A percentile compares a stretch with the other conserved stretches of the same genome.
These are phyloP conservation scores for Cephus cinctus DNA, from an alignment of 1,140 invertebrate genomes.

Conservation along the genomic window DNA sequence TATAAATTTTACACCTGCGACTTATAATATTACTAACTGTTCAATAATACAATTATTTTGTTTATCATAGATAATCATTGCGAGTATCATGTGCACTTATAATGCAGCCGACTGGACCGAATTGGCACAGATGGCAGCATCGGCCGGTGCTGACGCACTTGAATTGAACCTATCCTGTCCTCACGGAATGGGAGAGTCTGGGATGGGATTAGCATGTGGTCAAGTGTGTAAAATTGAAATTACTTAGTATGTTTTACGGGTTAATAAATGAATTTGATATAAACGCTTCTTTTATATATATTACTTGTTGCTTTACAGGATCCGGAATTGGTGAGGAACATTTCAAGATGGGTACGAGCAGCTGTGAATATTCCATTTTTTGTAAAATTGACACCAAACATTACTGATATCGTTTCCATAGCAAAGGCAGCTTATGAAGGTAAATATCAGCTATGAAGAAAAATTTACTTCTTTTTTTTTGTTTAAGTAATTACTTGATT, in stretches of 20 bases:
- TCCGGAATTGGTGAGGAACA: constrained; percentile 82
- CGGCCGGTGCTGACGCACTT: constrained; percentile 88
- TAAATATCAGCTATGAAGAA: too few species aligned
- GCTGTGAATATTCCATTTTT: constrained; percentile 95
- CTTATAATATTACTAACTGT: too few species aligned
- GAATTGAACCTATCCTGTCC: constrained; percentile 97
- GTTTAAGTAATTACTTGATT: not conserved
- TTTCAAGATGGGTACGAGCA: constrained; percentile 85
- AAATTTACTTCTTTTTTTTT: too few species aligned
- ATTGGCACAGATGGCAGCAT: constrained; percentile 76
- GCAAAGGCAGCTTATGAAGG: constrained; percentile 89
- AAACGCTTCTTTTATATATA: constrained; percentile 3
- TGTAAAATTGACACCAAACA: constrained; percentile 96
- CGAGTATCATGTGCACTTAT: constrained; percentile 95
- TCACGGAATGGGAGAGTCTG: constrained; percentile 97
- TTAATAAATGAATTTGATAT: too few species aligned
- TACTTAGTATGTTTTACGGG: too few species aligned
- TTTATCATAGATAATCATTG: constrained; percentile 79
- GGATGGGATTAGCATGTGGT: constrained; percentile 97
- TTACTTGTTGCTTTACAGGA: constrained; percentile 60
- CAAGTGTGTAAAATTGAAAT: too few species aligned
- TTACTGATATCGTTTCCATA: constrained; percentile 89
- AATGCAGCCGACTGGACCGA: constrained; percentile 87
- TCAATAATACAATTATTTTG: too few species aligned
- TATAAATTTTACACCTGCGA: not conserved